Evolutionary conservation across 2,113 vertebrate genomes (phyloP), one percentile per base, ranked within the genome.

Genomic region (Rhea americana): DNA sequence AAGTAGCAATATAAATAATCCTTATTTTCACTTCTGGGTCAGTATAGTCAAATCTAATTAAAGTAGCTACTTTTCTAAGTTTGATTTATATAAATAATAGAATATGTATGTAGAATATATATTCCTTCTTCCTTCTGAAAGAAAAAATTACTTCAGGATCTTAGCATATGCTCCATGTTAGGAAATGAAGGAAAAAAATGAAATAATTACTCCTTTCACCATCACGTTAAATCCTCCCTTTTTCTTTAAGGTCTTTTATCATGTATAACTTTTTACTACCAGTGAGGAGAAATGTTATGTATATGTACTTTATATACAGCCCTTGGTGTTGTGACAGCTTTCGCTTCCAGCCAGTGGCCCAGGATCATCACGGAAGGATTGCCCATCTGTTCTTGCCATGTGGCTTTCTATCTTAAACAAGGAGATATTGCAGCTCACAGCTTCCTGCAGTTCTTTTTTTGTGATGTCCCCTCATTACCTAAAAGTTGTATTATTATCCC

Each of bases 331-430:
- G 82, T 55, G 71, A 85, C 93, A 95, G 94, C 66, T 91, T 94
- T 93, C 94, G 91, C 77, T 80, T 92, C 82, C 94, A 96, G 93
- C 87, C 93, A 96, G 87, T 95, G 94, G 96, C 87, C 26, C 63
- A 89, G 67, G 94, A 94, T 95, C 94, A 93, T 95, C 90, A 94
- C 2, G 67, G 78, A 96, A 94, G 90, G 86, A 94, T 96, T 91
- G 90, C 71, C 95, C 95, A 96, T 96, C 94, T 96, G 96, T 91
- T 96, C 93, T 94, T 90, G 87, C 91, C 94, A 93, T 96, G 95
- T 94, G 95, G 91, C 88, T 91, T 86, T 96, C 83, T 82, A 84
- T 90, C 94, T 95, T 74, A 43, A 17, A 63, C n/a, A 35, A 84
- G 58, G 91, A 93, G 86, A 94, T 77, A 85, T 0, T 87, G 90